Conservation (phyloP, 2,888 invertebrate genomes). For the Spialia ferax region DNA sequence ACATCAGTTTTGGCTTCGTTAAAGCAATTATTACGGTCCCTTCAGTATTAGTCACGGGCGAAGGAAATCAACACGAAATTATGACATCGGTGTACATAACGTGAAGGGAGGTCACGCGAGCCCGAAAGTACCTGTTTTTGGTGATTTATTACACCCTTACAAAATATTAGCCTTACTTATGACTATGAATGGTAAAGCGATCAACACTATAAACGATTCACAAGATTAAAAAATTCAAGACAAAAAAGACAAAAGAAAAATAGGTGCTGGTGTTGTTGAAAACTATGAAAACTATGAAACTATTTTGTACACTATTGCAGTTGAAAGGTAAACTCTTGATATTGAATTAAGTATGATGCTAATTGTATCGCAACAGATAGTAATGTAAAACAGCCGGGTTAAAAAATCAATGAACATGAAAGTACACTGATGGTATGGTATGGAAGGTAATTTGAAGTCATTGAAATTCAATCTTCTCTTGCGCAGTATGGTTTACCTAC, state of each 20-base stretch:
- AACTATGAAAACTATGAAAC: too few relatives aligned
- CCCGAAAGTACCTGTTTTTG: conserved; percentile 70
- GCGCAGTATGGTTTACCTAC: too few relatives aligned
- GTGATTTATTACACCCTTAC: conserved; percentile 73
- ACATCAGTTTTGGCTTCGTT: conserved; percentile 34
- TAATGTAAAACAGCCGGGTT: too few relatives aligned
- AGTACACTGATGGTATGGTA: too few relatives aligned
- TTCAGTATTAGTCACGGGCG: conserved; percentile 72
- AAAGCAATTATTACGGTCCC: conserved; percentile 65
- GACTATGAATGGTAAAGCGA: background rate
- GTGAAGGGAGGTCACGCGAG: conserved; percentile 68
- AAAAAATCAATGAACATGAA: too few relatives aligned
- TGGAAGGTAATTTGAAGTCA: too few relatives aligned
- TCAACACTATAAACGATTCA: background rate
- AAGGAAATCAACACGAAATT: conserved; percentile 76
- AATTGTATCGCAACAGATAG: too few relatives aligned
- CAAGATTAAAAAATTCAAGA: background rate
- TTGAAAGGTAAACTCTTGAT: too few relatives aligned
- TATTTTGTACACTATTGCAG: too few relatives aligned
- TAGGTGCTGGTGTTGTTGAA: background rate
- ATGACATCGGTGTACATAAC: conserved; percentile 78
- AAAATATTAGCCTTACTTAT: background rate
- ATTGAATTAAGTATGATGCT: too few relatives aligned
- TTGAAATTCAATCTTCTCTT: too few relatives aligned
- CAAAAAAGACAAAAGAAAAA: too few relatives aligned